These are phyloP conservation scores for Coendou prehensilis DNA, from an alignment of 2,797 vertebrate species.

Conservation along the genomic window DNA sequence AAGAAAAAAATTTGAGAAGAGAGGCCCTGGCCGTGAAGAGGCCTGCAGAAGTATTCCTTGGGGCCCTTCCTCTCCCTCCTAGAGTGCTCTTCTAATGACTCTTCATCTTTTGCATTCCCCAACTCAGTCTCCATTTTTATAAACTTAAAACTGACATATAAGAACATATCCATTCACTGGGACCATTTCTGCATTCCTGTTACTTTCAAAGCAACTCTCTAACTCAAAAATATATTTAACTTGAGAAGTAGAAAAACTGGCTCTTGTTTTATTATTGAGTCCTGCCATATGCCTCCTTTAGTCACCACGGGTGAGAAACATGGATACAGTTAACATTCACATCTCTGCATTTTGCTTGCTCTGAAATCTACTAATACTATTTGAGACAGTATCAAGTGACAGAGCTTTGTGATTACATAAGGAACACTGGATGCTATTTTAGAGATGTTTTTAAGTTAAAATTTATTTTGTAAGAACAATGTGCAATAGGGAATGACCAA, in stretches of 20 bases:
- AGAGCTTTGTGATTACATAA: not conserved
- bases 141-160: not conserved
- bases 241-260: not conserved
- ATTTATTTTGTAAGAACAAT: not conserved
- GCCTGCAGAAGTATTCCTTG: not conserved
- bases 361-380: not conserved
- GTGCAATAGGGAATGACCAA: not conserved
- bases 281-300: not conserved
- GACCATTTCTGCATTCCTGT: not conserved
- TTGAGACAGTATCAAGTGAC: not conserved
- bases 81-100: not conserved
- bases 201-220: not conserved
- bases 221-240: not conserved
- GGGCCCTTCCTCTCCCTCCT: not conserved
- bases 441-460: not conserved
- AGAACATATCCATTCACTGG: not conserved
- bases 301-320: not conserved
- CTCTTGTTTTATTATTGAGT: not conserved
- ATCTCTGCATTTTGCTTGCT: not conserved
- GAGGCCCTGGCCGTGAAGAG: not conserved
- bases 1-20: not conserved
- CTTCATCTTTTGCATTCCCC: not conserved
- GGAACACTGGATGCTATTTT: not conserved
- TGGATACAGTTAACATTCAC: not conserved
- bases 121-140: not conserved